These are phyloP conservation scores for Petrocephalus microphthalmus DNA, from an alignment of 2,113 vertebrate species.

Conservation along the genomic window DNA sequence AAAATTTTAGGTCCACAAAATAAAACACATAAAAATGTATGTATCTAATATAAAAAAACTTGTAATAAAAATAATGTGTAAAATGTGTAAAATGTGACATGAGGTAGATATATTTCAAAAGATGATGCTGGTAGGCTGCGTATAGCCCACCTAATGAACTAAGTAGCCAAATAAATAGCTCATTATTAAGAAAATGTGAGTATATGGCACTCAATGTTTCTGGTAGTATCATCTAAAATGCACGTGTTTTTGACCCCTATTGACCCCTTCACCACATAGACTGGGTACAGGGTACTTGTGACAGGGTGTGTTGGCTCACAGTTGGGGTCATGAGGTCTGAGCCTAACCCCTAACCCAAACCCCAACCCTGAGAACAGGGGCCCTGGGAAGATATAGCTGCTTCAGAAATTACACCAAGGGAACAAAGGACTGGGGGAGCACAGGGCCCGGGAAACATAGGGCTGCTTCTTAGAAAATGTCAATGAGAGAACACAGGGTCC, in stretches of 20 bases:
- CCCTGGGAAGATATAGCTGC: neutral
- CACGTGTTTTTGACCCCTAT: neutral
- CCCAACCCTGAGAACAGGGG: neutral
- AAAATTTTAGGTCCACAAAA: neutral
- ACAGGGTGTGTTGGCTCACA: neutral
- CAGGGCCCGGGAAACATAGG: too few relatives aligned
- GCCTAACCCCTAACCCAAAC: neutral
- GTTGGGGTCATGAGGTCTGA: neutral
- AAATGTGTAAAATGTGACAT: neutral
- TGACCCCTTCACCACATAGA: neutral
- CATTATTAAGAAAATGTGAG: neutral
- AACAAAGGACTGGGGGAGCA: neutral
- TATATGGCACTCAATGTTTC: neutral
- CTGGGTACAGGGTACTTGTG: neutral
- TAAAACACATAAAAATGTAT: neutral
- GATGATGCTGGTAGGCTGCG: neutral
- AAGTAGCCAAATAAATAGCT: neutral
- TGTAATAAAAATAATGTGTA: neutral
- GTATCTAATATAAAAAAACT: neutral
- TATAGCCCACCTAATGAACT: neutral
- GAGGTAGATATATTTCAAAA: neutral
- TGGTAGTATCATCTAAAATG: neutral
- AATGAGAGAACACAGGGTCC: neutral
- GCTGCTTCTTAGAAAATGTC: too few relatives aligned
- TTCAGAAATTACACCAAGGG: neutral